A percentile compares a stretch with the other conserved stretches of the same genome.
Conservation (phyloP, 2,888 invertebrate species). For the Trachelus iudaicus region DNA sequence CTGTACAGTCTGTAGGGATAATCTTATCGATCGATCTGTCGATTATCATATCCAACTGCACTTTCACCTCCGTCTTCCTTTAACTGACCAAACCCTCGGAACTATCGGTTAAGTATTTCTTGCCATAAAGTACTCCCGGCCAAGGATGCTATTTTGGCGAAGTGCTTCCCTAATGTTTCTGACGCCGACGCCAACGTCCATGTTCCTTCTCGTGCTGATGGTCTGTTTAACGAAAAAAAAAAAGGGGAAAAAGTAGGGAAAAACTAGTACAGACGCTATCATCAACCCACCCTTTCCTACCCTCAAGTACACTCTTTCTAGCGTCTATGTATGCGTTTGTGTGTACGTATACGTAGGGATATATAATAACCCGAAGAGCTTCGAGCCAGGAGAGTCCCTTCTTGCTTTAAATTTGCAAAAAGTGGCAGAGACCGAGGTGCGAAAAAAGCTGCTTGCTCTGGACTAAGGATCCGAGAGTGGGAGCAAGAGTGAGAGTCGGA, state of each 20-base stretch:
- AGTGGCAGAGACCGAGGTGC: not conserved
- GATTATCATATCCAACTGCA: not conserved
- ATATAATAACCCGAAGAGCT: not conserved
- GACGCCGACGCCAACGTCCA: not conserved
- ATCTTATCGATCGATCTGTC: not conserved
- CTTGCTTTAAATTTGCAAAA: conserved; percentile 10
- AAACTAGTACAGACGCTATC: not conserved
- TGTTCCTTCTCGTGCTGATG: not conserved
- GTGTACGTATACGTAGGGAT: not conserved
- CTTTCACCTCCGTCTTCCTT: not conserved
- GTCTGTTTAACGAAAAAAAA: not conserved
- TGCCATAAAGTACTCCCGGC: not conserved
- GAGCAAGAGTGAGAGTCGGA: not conserved
- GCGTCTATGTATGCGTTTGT: too few relatives aligned
- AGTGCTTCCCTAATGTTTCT: conserved; percentile 8
- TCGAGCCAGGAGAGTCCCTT: not conserved
- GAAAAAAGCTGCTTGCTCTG: not conserved
- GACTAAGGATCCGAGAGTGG: not conserved
- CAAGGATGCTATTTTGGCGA: conserved; percentile 12
- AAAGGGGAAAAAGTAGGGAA: not conserved
- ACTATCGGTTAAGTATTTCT: not conserved
- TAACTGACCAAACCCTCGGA: not conserved
- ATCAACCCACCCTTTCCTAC: not conserved
- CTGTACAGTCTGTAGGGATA: not conserved
- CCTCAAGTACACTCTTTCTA: not conserved